phyloP scores from a whole-genome alignment of 1,140 invertebrate genomes.

The Zaprionus africanus region DNA sequence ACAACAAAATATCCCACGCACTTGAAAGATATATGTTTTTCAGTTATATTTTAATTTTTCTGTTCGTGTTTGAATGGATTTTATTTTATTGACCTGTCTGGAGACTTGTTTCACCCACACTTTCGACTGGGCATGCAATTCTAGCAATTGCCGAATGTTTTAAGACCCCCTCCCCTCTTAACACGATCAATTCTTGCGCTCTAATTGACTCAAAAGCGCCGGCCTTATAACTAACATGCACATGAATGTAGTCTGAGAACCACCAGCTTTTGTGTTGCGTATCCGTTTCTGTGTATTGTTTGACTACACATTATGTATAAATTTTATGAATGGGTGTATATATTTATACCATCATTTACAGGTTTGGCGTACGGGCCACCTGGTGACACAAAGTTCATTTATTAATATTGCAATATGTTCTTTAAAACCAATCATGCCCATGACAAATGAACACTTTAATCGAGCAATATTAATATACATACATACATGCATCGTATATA shows the following conservation, averaged over 20 bases:
- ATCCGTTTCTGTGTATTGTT: background rate
- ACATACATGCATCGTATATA: background rate
- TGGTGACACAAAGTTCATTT: background rate
- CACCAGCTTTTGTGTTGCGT: constrained; percentile 12
- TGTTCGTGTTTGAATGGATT: background rate
- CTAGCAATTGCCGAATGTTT: background rate
- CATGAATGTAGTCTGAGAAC: constrained; percentile 28
- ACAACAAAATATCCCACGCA: background rate
- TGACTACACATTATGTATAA: background rate
- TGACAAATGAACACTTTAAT: constrained; percentile 59
- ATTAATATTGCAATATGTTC: background rate
- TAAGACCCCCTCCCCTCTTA: background rate
- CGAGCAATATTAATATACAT: constrained; percentile 32
- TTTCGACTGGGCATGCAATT: background rate
- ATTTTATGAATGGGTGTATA: background rate
- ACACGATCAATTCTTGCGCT: constrained; percentile 46
- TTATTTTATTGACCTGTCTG: constrained; percentile 1
- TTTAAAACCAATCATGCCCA: background rate
- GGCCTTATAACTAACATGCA: constrained; percentile 22
- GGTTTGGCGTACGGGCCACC: background rate
- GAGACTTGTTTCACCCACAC: background rate
- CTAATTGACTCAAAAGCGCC: constrained; percentile 72
- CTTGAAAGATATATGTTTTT: background rate
- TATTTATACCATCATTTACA: background rate
- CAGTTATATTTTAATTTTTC: background rate